phyloP scores from a whole-genome alignment of 2,113 vertebrate genomes.

The Ageneiosus marmoratus region DNA sequence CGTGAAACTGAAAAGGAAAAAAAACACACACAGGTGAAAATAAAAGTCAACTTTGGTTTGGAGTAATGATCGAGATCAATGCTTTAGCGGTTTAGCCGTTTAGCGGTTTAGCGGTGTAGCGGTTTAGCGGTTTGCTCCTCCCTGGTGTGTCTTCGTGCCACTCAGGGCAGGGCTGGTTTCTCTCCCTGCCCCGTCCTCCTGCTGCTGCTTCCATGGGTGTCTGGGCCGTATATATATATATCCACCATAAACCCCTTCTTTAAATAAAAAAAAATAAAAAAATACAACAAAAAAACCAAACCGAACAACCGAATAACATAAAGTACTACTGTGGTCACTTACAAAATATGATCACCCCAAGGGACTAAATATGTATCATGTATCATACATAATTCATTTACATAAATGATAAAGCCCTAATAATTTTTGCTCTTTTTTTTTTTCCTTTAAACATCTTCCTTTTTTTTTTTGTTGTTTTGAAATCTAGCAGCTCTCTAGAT shows the following conservation, averaged over 20 bases:
- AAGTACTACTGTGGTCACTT: conserved; percentile 84
- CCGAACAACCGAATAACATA: conserved; percentile 78
- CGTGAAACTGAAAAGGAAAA: conserved; percentile 67
- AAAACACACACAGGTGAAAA: conserved; percentile 49
- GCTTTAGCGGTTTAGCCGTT: conserved; percentile 76
- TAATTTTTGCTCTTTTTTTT: conserved; percentile 78
- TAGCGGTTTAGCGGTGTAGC: conserved; percentile 78
- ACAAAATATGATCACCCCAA: conserved; percentile 85
- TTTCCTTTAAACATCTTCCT: conserved; percentile 52
- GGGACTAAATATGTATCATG: conserved; percentile 84
- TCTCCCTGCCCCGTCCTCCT: not conserved
- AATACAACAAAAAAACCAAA: conserved; percentile 67
- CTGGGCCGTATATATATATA: conserved; percentile 11
- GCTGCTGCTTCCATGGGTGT: conserved; percentile 51
- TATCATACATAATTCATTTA: conserved; percentile 82
- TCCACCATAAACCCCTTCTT: conserved; percentile 10
- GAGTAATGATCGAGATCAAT: conserved; percentile 82
- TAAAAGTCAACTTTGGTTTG: conserved; percentile 90
- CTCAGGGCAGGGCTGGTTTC: conserved; percentile 46
- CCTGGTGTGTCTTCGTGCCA: conserved; percentile 65
- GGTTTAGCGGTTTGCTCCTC: conserved; percentile 71
- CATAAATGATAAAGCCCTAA: conserved; percentile 83
- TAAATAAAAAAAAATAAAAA: conserved; percentile 22
- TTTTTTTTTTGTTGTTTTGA: conserved; percentile 62
- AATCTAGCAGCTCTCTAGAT: conserved; percentile 89